These are phyloP conservation scores for Phortica okadai DNA, from an alignment of 2,888 invertebrate species.

Conservation along the genomic window DNA sequence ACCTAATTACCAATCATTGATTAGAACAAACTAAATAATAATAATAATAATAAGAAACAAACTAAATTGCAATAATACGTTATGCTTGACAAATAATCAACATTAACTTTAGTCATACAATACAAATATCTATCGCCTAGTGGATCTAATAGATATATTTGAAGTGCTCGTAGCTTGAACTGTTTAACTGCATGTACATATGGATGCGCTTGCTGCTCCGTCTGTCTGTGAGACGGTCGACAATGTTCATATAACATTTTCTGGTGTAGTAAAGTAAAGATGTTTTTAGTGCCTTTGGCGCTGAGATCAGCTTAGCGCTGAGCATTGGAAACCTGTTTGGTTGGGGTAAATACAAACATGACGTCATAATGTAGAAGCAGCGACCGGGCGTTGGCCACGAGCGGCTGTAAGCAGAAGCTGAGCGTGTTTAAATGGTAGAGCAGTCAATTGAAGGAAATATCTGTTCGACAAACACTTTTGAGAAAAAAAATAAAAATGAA, in stretches of 20 bases:
- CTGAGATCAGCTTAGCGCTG: neutral
- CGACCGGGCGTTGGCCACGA: slow-evolving; percentile 7
- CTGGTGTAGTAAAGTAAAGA: neutral
- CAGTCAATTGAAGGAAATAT: neutral
- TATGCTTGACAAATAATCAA: neutral
- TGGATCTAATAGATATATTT: neutral
- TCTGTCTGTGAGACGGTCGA: neutral
- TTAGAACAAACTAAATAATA: slow-evolving; percentile 13
- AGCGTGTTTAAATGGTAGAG: neutral
- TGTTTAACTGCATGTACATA: slow-evolving; percentile 3
- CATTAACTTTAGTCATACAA: too few species aligned
- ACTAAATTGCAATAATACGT: neutral
- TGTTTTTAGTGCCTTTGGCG: neutral
- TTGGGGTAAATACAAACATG: neutral
- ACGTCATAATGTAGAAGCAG: neutral
- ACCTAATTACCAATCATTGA: neutral
- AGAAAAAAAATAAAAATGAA: too few species aligned
- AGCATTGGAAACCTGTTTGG: slow-evolving; percentile 13
- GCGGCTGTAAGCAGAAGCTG: neutral
- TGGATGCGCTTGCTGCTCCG: neutral
- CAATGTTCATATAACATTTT: neutral
- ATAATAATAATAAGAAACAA: neutral
- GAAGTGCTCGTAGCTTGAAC: neutral
- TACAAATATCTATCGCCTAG: too few species aligned
- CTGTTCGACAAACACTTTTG: too few species aligned